Evolutionary conservation across 2,888 invertebrate genomes (phyloP).

Genomic region (Catocala nupta): DNA sequence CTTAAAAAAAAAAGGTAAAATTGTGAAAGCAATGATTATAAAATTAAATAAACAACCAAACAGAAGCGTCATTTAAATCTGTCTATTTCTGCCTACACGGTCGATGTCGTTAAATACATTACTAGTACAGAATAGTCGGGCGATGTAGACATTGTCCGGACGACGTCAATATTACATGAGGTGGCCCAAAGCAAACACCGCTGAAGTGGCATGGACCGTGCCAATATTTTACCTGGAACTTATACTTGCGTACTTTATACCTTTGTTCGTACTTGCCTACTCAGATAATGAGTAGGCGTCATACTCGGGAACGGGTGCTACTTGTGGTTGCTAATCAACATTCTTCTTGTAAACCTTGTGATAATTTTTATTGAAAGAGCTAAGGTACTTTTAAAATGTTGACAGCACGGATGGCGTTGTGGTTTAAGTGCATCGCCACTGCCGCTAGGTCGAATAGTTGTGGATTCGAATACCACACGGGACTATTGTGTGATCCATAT

Average conservation of each 20-base stretch:
- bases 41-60: too few relatives aligned
- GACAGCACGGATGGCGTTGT: too few relatives aligned
- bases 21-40: too few relatives aligned
- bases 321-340: too few relatives aligned
- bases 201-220: slow-evolving; percentile 25
- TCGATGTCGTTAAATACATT: slow-evolving; percentile 31
- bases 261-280: neutral
- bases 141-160: slow-evolving; percentile 41
- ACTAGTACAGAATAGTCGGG: slow-evolving; percentile 26
- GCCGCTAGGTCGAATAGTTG: neutral
- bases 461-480: too few relatives aligned
- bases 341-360: too few relatives aligned
- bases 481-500: too few relatives aligned
- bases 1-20: too few relatives aligned
- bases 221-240: slow-evolving; percentile 26
- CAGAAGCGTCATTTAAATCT: neutral
- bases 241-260: neutral
- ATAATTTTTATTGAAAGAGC: too few relatives aligned
- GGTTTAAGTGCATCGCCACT: slow-evolving; percentile 5
- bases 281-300: neutral
- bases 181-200: slow-evolving; percentile 39
- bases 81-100: neutral
- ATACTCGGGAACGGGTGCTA: too few relatives aligned
- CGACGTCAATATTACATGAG: slow-evolving; percentile 38
- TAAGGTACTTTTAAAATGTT: too few relatives aligned